Evolutionary conservation across 2,797 vertebrate genomes (phyloP), one percentile per base, ranked within the genome.

Genomic region (Squalus acanthias): DNA sequence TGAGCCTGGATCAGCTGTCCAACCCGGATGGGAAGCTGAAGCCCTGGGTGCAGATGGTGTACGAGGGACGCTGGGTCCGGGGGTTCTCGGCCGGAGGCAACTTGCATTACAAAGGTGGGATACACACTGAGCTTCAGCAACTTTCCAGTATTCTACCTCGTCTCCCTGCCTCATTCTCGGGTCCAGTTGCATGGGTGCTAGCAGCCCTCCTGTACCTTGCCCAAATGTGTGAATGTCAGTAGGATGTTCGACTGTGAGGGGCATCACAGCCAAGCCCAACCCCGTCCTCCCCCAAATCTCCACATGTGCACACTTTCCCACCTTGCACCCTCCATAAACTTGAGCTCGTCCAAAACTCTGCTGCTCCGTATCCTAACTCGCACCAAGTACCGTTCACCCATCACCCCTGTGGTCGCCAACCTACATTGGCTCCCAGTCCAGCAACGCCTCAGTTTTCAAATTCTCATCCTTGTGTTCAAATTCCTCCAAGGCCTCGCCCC

Each of bases 61-160:
- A 98, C 96, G 97, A 98, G 87, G 98, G 98, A 69, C 97, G 33
- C 96, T 98, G 98, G 98, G 97, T 97, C 72, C 97, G 96, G 0
- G 15, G 1, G 12, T 46, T 97, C 89, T 96, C 98, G 2, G 97
- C 98, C 0, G 98, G 98, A 91, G 89, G 89, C 89, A 92, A 67
- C 60, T 39, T 92, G 17, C 7, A 2, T n/a, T 22, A 92, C 33
- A 92, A 92, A 67, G 89, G 89, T 92, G 39, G 60, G 57, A 63
- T 1, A 60, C 60, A 33, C 74, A 20, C 89, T 1, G 60, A 67
- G 3, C 60, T 6, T 4, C 60, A 8, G 6, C 4, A 65, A 89
- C 88, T 85, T 24, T 39, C 39, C 20, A 24, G 12, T n/a, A 1
- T 76, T 3, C 74, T 24, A 1, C 26, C 1, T 57, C 57, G 0